These are phyloP conservation scores for Cheilosia vernalis DNA, from an alignment of 2,888 invertebrate genomes.

Conservation along the genomic window DNA sequence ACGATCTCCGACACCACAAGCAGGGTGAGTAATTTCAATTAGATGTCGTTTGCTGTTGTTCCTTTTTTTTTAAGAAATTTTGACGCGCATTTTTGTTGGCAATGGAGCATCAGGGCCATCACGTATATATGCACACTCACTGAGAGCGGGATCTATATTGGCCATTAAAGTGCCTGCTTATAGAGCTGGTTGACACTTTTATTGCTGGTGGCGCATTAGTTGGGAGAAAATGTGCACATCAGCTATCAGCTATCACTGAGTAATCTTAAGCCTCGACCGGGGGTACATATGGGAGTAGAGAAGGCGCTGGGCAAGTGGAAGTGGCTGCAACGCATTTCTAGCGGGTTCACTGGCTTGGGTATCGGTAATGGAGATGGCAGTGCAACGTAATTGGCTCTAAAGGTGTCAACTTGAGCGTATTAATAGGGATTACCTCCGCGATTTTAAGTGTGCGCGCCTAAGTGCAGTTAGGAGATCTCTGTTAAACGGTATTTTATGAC, in stretches of 20 bases:
- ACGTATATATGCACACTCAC: conserved; percentile 5
- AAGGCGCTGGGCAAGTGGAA: background rate
- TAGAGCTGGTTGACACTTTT: conserved; percentile 65
- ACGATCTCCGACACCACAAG: conserved; percentile 61
- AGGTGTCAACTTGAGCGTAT: conserved; percentile 61
- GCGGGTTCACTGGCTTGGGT: conserved; percentile 25
- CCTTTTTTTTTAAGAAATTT: conserved; percentile 3
- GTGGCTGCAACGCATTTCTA: background rate
- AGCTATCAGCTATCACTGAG: conserved; percentile 10
- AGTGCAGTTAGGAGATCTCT: conserved; percentile 16
- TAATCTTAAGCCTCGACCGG: conserved; percentile 26
- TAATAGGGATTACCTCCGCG: conserved; percentile 50
- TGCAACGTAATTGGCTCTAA: conserved; percentile 44
- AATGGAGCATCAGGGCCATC: conserved; percentile 58
- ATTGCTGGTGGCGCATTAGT: conserved; percentile 50
- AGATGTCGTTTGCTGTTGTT: conserved; percentile 51
- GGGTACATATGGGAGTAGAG: background rate
- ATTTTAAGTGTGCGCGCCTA: conserved; percentile 11
- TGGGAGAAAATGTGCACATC: conserved; percentile 35
- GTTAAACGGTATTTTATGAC: conserved; percentile 13
- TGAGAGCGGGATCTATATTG: conserved; percentile 35
- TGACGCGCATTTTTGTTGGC: conserved; percentile 28
- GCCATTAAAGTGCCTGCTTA: conserved; percentile 60
- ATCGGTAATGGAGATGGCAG: conserved; percentile 58
- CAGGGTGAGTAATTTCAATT: conserved; percentile 73